These are phyloP conservation scores for Drosophila eohydei DNA, from an alignment of 2,888 invertebrate species.

Conservation along the genomic window DNA sequence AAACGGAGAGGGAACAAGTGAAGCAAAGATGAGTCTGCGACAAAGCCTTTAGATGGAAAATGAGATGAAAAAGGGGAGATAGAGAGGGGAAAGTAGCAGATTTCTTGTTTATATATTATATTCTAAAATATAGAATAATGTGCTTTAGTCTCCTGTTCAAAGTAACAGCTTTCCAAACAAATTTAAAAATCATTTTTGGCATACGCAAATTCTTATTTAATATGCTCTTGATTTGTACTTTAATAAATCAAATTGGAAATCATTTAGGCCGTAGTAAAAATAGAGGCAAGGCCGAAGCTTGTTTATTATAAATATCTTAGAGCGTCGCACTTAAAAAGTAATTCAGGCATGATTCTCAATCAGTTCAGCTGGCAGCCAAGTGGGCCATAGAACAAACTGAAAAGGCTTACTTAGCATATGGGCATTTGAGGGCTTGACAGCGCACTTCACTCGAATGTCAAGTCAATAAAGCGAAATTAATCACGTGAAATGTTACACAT, in stretches of 20 bases:
- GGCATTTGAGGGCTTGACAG: constrained; percentile 18
- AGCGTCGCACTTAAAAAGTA: constrained; percentile 19
- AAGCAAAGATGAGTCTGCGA: too few relatives aligned
- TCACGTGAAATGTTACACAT: constrained; percentile 47
- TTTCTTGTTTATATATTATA: not conserved
- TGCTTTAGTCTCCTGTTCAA: not conserved
- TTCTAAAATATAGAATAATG: not conserved
- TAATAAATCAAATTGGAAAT: constrained; percentile 14
- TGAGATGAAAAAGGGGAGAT: not conserved
- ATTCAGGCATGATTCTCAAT: constrained; percentile 12
- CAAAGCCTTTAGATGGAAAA: not conserved
- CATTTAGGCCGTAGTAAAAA: constrained; percentile 16
- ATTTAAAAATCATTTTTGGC: not conserved
- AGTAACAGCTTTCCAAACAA: not conserved
- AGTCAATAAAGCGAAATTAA: constrained; percentile 45
- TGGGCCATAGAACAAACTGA: constrained; percentile 34
- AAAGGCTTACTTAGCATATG: constrained; percentile 16
- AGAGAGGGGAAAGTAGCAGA: not conserved
- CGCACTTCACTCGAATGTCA: constrained; percentile 30
- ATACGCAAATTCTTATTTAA: not conserved
- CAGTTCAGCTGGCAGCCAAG: constrained; percentile 35
- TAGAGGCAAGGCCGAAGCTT: not conserved
- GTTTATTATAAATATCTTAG: not conserved
- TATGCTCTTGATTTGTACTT: not conserved
- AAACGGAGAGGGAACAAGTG: not conserved